phyloP scores from a whole-genome alignment of 2,113 vertebrate species.

The Arenaria interpres region DNA sequence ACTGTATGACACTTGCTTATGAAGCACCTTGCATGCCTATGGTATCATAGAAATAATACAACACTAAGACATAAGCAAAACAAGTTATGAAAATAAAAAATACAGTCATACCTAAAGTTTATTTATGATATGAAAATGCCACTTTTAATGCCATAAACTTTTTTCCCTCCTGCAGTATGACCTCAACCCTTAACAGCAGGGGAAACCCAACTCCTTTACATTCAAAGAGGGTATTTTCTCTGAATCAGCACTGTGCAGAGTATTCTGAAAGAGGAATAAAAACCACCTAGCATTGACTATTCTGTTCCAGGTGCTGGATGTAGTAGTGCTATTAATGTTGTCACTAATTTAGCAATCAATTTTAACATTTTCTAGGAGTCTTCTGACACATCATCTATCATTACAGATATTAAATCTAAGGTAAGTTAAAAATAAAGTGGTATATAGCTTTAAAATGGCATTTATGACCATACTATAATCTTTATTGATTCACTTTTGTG shows the following conservation, averaged over 20 bases:
- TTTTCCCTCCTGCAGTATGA: background rate
- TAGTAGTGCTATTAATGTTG: background rate
- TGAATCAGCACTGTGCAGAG: background rate
- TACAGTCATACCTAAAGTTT: background rate
- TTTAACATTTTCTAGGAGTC: slow-evolving; percentile 7
- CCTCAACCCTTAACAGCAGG: background rate
- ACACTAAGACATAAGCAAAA: background rate
- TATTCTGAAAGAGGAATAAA: background rate
- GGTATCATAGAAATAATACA: background rate
- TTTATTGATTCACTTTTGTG: background rate
- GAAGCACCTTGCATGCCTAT: background rate
- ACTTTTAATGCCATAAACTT: background rate
- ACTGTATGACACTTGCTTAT: background rate
- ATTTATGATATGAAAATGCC: background rate
- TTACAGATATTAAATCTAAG: background rate
- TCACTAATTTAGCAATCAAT: slow-evolving; percentile 5
- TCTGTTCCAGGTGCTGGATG: background rate
- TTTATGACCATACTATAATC: background rate
- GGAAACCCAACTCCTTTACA: background rate
- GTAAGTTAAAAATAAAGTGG: background rate
- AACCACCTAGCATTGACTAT: background rate
- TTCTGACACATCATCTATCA: background rate
- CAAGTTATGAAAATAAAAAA: background rate
- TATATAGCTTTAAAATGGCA: background rate
- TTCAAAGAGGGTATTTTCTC: background rate